Evolutionary conservation across 2,888 invertebrate genomes (phyloP), one percentile per base, ranked within the genome.

Genomic region (Meiosimyza platycephala): DNA sequence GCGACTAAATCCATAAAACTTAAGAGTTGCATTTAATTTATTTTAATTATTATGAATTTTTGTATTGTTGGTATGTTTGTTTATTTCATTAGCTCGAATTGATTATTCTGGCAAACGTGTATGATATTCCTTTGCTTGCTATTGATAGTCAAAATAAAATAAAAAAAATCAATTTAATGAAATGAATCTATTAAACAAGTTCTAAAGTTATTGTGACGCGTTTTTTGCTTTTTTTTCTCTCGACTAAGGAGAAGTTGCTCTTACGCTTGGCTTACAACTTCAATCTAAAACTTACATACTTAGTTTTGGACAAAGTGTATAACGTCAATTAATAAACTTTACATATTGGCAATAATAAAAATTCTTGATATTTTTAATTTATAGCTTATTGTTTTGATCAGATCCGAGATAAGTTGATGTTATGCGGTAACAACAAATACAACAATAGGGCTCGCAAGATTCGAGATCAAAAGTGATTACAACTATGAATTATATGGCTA

Each of bases 51-150:
- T 55, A 47, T 48, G 55, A 22, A 33, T 55, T 5, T 18, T 13
- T 69, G 18, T 55, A 15, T 40, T 40, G 64, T 62, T 63, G 65
- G 60, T 52, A 28, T 66, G 57, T 71, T 66, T 77, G 74, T 77
- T 77, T 77, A 75, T 77, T 76, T 71, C 75, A 74, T 77, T 78
- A 77, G 71, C 76, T 75, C 65, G 76, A 77, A 76, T 76, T 75
- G 74, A 79, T 76, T 72, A 69, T 66, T 71, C 60, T 65, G 73
- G 73, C 64, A 81, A 82, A 81, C 81, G 71, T 76, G 80, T 80
- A 76, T 79, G 40, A 40, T 40, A 40, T 76, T 72, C 11, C 59
- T 66, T 66, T 60, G n/a, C n/a, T 64, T 60, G 13, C 63, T 59
- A 60, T 65, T 60, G 60, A 59, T 70, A 15, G 59, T 6, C 13